Conservation (phyloP, 37 sponge, comb jelly and placozoan genomes). For the Eunapius fragilis region DNA sequence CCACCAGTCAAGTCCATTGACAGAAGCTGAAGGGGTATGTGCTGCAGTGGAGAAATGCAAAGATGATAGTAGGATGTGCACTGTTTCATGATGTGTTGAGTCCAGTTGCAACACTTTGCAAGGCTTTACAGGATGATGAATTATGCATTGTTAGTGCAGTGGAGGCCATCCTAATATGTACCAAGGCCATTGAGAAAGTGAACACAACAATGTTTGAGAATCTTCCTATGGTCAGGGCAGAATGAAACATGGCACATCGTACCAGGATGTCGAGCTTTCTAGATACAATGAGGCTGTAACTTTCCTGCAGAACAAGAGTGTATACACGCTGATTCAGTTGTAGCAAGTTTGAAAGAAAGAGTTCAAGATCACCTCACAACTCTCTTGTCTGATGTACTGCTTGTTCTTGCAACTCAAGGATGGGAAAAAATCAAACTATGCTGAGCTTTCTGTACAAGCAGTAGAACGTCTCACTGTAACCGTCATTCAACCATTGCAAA, state of each 20-base stretch:
- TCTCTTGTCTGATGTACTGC: constrained; percentile 46
- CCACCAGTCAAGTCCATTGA: constrained; percentile 47
- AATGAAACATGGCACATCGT: constrained; percentile 29
- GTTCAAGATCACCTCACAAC: constrained; percentile 35
- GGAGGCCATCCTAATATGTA: constrained; percentile 63
- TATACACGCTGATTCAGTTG: constrained; percentile 29
- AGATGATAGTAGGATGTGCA: constrained; percentile 74
- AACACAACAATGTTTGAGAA: constrained; percentile 40
- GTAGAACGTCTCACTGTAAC: not conserved
- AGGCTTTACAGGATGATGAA: constrained; percentile 61
- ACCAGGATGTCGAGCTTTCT: constrained; percentile 39
- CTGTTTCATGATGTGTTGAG: constrained; percentile 70
- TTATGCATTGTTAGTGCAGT: constrained; percentile 58
- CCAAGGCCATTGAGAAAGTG: constrained; percentile 34
- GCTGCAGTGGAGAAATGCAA: constrained; percentile 46
- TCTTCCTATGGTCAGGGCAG: constrained; percentile 45
- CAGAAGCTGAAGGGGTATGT: constrained; percentile 61
- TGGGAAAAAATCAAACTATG: constrained; percentile 50
- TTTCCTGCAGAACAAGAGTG: constrained; percentile 9
- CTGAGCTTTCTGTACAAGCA: not conserved
- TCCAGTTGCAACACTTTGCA: constrained; percentile 54
- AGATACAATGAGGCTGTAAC: not conserved
- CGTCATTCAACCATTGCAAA: not conserved
- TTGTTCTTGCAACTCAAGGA: constrained; percentile 70
- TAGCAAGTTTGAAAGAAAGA: constrained; percentile 37